These are phyloP conservation scores for Natator depressus DNA, from an alignment of 2,113 vertebrate genomes.

Conservation along the genomic window DNA sequence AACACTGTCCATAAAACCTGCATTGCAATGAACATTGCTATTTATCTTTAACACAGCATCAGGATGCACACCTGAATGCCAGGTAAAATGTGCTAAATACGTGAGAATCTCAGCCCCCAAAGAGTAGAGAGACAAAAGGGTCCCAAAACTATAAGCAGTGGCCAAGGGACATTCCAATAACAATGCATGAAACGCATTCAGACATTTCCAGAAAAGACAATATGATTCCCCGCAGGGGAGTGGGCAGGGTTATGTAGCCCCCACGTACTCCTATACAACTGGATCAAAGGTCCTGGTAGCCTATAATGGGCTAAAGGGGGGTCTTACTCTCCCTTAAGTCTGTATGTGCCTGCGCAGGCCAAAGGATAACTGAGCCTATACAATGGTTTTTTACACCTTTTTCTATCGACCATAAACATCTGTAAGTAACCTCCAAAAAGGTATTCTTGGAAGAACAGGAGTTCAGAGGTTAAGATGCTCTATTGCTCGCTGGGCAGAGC, in stretches of 20 bases:
- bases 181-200: background rate
- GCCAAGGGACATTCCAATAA: background rate
- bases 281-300: fast-evolving
- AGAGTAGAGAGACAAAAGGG: background rate
- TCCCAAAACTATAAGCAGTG: background rate
- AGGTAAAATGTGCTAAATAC: constrained; percentile 3
- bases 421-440: background rate
- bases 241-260: background rate
- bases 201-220: background rate
- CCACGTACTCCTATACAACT: fast-evolving
- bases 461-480: background rate
- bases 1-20: background rate
- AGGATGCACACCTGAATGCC: background rate
- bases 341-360: fast-evolving
- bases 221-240: background rate
- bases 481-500: background rate
- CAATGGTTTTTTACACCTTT: too few species aligned
- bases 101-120: background rate
- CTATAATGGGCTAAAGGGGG: fast-evolving
- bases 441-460: background rate
- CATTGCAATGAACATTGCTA: background rate
- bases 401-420: background rate
- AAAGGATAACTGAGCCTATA: background rate
- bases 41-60: constrained; percentile 2
- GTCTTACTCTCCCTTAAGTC: background rate